A percentile compares a stretch with the other conserved stretches of the same genome.
Conservation (phyloP, 1,140 invertebrate genomes). For the Papilio dardanus region DNA sequence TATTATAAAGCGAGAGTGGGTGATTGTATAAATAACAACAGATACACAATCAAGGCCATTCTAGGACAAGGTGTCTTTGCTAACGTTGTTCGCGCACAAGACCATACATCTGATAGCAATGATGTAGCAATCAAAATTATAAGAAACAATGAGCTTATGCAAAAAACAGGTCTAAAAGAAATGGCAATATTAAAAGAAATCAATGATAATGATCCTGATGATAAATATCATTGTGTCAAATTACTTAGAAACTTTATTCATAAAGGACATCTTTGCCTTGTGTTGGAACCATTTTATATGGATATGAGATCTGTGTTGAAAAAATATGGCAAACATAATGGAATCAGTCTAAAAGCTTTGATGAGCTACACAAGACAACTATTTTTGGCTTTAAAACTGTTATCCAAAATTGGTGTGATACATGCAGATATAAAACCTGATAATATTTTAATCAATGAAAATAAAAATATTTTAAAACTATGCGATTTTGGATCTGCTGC, state of each 20-base stretch:
- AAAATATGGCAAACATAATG: constrained; percentile 99
- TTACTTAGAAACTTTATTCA: constrained; percentile 95
- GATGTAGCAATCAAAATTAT: constrained; percentile 99
- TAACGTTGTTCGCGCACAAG: constrained; percentile 97
- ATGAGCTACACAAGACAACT: constrained; percentile 98
- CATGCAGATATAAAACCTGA: constrained; percentile 99
- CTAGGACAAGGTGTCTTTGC: constrained; percentile 99
- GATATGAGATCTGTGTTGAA: constrained; percentile 96
- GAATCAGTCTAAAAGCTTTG: constrained; percentile 99
- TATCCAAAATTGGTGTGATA: constrained; percentile 97
- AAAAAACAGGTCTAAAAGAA: constrained; percentile 98
- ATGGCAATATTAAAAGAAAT: constrained; percentile 95
- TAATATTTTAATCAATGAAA: constrained; percentile 99
- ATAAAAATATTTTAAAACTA: constrained; percentile 96
- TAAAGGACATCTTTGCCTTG: constrained; percentile 98
- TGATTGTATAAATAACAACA: constrained; percentile 92
- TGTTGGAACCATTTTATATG: constrained; percentile 98
- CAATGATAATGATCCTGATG: constrained; percentile 98
- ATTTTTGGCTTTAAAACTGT: constrained; percentile 94
- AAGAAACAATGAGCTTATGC: constrained; percentile 99
- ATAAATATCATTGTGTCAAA: constrained; percentile 97
- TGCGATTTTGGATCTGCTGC: constrained; percentile 99
- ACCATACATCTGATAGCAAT: constrained; percentile 90
- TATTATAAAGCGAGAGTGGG: constrained; percentile 98
- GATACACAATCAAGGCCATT: constrained; percentile 97